Percentiles rank a stretch among this genome's conserved stretches.
Evolutionary conservation across 2,888 invertebrate species (phyloP).

Genomic region (Sarcophaga variegata): DNA sequence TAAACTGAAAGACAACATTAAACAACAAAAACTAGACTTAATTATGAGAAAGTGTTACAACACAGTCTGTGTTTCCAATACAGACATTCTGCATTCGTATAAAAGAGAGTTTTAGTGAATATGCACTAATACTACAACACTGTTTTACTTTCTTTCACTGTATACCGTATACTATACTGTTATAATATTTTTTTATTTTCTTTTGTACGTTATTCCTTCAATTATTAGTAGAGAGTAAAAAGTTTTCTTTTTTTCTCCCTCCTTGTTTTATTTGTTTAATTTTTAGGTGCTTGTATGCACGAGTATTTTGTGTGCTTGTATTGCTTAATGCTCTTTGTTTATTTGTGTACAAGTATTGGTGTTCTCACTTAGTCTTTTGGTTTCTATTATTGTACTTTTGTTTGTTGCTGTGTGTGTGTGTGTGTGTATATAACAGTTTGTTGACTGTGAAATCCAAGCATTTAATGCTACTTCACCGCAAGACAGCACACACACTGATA

Average conservation of each 20-base stretch:
- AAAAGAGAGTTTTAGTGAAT: too few species aligned
- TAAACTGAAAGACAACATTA: constrained; percentile 50
- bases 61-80: not conserved
- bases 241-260: not conserved
- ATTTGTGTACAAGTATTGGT: not conserved
- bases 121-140: too few species aligned
- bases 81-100: too few species aligned
- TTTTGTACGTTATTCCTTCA: too few species aligned
- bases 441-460: not conserved
- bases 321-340: not conserved
- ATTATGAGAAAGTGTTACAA: constrained; percentile 56
- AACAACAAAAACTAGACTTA: constrained; percentile 59
- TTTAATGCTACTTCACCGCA: not conserved
- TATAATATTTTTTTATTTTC: constrained; percentile 4
- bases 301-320: too few species aligned
- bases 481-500: not conserved
- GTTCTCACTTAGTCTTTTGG: not conserved
- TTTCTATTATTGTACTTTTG: not conserved
- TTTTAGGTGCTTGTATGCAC: too few species aligned
- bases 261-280: not conserved
- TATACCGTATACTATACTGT: not conserved
- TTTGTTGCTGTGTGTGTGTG: too few species aligned
- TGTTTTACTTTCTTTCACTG: too few species aligned
- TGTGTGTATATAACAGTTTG: not conserved
- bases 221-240: not conserved